Evolutionary conservation across 2,797 vertebrate species (phyloP).

Genomic region (Otolemur crassicaudatus): DNA sequence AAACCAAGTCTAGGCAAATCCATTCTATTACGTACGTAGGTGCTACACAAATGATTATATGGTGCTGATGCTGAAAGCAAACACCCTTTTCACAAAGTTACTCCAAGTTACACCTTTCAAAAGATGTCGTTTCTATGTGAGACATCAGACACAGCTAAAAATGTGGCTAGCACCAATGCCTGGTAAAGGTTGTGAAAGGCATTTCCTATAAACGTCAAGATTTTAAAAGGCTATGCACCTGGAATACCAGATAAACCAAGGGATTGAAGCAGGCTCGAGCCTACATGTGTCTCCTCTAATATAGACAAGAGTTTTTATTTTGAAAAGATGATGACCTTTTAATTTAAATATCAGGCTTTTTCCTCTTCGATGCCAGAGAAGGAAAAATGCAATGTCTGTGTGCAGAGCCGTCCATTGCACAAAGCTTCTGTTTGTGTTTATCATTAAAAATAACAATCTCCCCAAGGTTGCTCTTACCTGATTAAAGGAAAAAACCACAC

Average conservation of each 20-base stretch:
- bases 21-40: no score
- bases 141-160: neutral
- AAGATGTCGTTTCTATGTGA: slow-evolving; percentile 12
- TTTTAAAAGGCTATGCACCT: neutral
- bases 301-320: slow-evolving; percentile 9
- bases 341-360: slow-evolving; percentile 56
- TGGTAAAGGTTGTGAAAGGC: neutral
- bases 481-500: neutral
- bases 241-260: neutral
- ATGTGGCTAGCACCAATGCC: neutral
- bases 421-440: neutral
- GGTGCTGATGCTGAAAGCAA: neutral
- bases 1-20: neutral
- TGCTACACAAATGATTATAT: neutral
- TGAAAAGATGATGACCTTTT: slow-evolving; percentile 59
- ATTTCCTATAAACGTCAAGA: neutral
- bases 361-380: neutral
- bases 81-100: neutral
- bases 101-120: neutral
- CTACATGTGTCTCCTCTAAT: neutral
- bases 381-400: neutral
- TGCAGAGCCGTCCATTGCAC: neutral
- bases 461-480: neutral
- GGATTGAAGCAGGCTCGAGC: neutral
- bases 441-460: slow-evolving; percentile 38